Conservation (phyloP, 2,888 invertebrate genomes). For the Tortricodes alternella region DNA sequence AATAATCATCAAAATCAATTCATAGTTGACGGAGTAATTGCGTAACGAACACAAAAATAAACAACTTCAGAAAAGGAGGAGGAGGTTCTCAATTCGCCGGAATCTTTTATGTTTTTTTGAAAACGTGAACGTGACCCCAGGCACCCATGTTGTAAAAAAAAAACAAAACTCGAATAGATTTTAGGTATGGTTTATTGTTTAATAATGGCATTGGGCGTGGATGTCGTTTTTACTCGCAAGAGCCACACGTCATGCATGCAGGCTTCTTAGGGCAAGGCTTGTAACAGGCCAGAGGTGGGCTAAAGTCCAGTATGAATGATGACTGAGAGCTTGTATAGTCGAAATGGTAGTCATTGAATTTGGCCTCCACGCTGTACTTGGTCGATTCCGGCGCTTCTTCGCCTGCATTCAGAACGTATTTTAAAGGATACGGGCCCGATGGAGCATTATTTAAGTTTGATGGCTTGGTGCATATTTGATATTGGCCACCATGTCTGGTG, state of each 20-base stretch:
- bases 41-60: too few relatives aligned
- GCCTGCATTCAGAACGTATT: slow-evolving; percentile 66
- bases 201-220: not conserved
- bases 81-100: too few relatives aligned
- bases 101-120: too few relatives aligned
- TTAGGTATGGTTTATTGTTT: too few relatives aligned
- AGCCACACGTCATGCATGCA: too few relatives aligned
- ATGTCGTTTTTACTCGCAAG: too few relatives aligned
- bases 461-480: slow-evolving; percentile 70
- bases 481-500: slow-evolving; percentile 65
- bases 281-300: slow-evolving; percentile 62
- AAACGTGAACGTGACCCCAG: too few relatives aligned
- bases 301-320: slow-evolving; percentile 71
- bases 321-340: slow-evolving; percentile 72
- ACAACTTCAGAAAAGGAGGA: too few relatives aligned
- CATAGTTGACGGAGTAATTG: too few relatives aligned
- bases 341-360: slow-evolving; percentile 72
- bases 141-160: too few relatives aligned
- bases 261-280: slow-evolving; percentile 61
- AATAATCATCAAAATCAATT: too few relatives aligned
- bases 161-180: too few relatives aligned
- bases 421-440: slow-evolving; percentile 68
- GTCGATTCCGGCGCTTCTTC: slow-evolving; percentile 32
- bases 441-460: slow-evolving; percentile 66
- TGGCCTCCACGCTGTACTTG: slow-evolving; percentile 71